These are phyloP conservation scores for Forbesichthys agassizii DNA, from an alignment of 2,113 vertebrate genomes.

Conservation along the genomic window DNA sequence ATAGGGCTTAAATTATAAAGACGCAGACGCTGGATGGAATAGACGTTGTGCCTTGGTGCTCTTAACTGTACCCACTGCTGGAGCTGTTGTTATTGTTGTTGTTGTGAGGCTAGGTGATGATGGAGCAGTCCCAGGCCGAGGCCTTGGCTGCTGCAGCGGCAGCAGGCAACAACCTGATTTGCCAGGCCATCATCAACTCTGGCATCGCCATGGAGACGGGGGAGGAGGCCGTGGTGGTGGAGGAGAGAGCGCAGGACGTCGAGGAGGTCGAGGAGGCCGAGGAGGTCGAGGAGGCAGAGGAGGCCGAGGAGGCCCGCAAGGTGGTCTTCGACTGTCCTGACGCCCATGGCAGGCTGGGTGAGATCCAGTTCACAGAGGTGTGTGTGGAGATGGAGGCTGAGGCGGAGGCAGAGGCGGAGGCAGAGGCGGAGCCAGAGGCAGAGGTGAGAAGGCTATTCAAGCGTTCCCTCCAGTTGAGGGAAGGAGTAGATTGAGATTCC, in stretches of 20 bases:
- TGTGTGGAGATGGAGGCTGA: conserved; percentile 72
- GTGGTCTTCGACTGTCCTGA: conserved; percentile 55
- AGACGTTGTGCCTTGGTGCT: not conserved
- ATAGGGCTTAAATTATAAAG: too few relatives aligned
- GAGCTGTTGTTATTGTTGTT: not conserved
- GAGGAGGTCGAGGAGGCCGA: conserved; percentile 51
- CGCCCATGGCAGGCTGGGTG: conserved; percentile 49
- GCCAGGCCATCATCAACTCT: conserved; percentile 93
- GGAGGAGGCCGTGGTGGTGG: conserved; percentile 57
- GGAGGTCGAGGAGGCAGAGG: conserved; percentile 60
- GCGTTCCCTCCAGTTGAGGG: too few relatives aligned
- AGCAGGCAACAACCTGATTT: conserved; percentile 86
- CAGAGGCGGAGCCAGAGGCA: conserved; percentile 52
- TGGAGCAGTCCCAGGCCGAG: conserved; percentile 68
- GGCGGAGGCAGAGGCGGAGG: not conserved
- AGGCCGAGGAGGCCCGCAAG: conserved; percentile 67
- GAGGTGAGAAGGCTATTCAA: not conserved
- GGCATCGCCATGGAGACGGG: conserved; percentile 86
- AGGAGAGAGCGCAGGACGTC: conserved; percentile 40
- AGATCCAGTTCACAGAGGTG: conserved; percentile 80
- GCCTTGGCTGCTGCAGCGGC: conserved; percentile 63
- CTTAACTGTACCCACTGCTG: not conserved
- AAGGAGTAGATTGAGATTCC: too few relatives aligned
- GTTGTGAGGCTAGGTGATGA: conserved; percentile 59
- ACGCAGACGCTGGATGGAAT: too few relatives aligned